phyloP scores from a whole-genome alignment of 2,113 vertebrate species.

The Barnardius zonarius region DNA sequence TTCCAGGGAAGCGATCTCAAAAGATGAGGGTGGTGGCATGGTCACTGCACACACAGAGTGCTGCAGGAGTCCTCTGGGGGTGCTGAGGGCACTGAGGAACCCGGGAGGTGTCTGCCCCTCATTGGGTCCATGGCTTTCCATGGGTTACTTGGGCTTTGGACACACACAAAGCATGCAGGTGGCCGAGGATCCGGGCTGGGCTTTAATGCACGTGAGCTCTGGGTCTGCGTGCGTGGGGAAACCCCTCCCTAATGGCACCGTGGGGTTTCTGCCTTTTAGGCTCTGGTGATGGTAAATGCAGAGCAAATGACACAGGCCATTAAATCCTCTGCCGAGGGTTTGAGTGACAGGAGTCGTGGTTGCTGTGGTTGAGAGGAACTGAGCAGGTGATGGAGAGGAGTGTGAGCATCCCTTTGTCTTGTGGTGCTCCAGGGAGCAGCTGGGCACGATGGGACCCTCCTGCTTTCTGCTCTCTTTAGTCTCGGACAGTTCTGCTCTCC shows the following conservation, averaged over 20 bases:
- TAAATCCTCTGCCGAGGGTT: background rate
- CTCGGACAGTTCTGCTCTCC: background rate
- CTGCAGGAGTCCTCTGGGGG: fast-evolving
- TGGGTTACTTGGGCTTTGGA: background rate
- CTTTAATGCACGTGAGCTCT: fast-evolving
- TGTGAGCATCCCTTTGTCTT: background rate
- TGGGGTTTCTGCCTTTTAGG: background rate
- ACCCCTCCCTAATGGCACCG: fast-evolving
- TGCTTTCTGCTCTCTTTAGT: background rate
- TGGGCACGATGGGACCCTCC: background rate
- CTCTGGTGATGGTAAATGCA: background rate
- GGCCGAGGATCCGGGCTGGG: fast-evolving
- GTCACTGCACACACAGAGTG: fast-evolving
- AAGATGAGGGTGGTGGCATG: too few relatives aligned
- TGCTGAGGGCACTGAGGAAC: background rate
- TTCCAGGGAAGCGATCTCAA: background rate
- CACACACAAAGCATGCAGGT: fast-evolving
- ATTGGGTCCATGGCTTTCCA: fast-evolving
- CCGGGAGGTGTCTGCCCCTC: background rate
- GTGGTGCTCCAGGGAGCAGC: background rate
- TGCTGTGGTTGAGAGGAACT: background rate
- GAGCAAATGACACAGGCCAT: background rate
- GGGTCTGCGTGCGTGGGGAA: fast-evolving
- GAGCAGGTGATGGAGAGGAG: background rate
- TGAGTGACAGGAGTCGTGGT: background rate